phyloP scores from a whole-genome alignment of 2,888 invertebrate genomes.

The Euproctis similis region DNA sequence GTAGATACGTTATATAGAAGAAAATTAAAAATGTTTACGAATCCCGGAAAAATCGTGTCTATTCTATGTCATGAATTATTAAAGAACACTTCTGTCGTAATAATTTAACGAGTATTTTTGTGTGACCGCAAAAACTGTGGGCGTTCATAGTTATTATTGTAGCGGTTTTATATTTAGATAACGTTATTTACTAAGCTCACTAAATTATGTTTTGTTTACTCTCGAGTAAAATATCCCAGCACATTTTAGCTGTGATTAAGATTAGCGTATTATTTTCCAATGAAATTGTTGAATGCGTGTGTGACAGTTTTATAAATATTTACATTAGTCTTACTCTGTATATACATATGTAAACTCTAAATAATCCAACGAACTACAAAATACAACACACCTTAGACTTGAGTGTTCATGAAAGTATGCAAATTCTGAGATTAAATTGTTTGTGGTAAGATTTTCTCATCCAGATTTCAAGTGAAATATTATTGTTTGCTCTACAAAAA shows the following conservation, averaged over 20 bases:
- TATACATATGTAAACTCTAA: no score
- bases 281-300: constrained; percentile 1
- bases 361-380: no score
- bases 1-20: no score
- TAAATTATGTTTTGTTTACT: constrained; percentile 6
- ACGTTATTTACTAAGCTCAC: constrained; percentile 17
- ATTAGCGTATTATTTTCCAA: background rate
- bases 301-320: background rate
- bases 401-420: no score
- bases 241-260: constrained; percentile 2
- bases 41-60: no score
- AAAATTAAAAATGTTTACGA: no score
- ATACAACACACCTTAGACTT: no score
- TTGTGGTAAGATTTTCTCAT: no score
- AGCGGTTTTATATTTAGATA: constrained; percentile 18
- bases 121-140: constrained; percentile 10
- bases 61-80: no score
- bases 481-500: no score
- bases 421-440: no score
- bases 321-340: background rate
- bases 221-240: constrained; percentile 5
- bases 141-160: constrained; percentile 11
- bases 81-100: constrained; percentile 14
- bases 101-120: constrained; percentile 13
- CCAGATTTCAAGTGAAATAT: no score